Evolutionary conservation across 1,140 invertebrate genomes (phyloP), one percentile per base, ranked within the genome.

Genomic region (Elysia chlorotica): DNA sequence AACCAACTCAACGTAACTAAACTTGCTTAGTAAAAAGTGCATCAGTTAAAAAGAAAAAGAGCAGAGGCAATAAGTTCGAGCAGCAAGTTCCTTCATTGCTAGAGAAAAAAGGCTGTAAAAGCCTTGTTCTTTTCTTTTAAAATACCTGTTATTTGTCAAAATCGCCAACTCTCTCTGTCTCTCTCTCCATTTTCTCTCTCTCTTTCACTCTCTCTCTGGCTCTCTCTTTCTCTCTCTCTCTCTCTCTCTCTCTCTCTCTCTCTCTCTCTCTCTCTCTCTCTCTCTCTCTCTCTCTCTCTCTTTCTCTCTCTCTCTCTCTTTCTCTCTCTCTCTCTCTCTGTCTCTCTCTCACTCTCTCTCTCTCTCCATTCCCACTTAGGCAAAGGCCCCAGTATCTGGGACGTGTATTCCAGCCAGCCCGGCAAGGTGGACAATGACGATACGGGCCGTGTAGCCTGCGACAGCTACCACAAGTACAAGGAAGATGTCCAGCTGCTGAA

Each of bases 401-500:
- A 92, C 80, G 87, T 83, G 30, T 90, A 89, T 76, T 82, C 88
- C 6, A 90, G 91, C 71, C 65, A 59, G n/a, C 70, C 89, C 4
- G 82, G 89, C 14, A 87, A 80, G n/a, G 89, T 91, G 17, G 36
- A 74, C 0, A 90, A 92, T 76, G 67, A 80, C 2, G 85, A 76
- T 10, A 89, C 85, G 63, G 92, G 90, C 0, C 91, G 93, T 79
- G 78, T 92, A 19, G 91, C 92, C 0, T 90, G 89, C 74, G 90
- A 93, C 82, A 92, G 91, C 10, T 93, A 93, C 83, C 85, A 92
- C 81, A 86, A 90, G 59, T 92, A 91, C 82, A 84, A 87, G 62
- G 89, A 91, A 74, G 93, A 94, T 85, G 89, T 93, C 0, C 82
- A 89, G 48, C 83, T 91, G 38, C 78, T 92, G 1, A 85, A 86